A percentile compares a stretch with the other conserved stretches of the same genome.
phyloP scores from a whole-genome alignment of 2,797 vertebrate genomes.

The Pogonophryne albipinna region DNA sequence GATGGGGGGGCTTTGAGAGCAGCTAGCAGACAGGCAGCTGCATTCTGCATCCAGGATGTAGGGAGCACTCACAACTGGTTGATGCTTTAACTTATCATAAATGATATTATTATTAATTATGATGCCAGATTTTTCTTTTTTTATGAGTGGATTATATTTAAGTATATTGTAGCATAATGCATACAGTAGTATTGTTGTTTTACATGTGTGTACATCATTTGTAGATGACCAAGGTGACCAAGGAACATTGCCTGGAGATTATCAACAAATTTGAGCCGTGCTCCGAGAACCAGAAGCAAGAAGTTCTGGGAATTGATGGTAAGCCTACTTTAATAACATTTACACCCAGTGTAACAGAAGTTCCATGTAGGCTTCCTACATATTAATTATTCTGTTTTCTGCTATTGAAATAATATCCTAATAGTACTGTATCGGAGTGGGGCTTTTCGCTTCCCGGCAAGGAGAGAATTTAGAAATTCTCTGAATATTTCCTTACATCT shows the following conservation, averaged over 20 bases:
- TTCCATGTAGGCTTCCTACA: not conserved
- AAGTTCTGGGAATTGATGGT: constrained; percentile 96
- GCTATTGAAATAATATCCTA: not conserved
- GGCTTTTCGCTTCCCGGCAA: not conserved
- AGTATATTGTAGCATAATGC: not conserved
- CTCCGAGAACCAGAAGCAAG: constrained; percentile 91
- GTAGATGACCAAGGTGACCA: constrained; percentile 92
- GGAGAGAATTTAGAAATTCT: not conserved
- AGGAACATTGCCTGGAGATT: constrained; percentile 92
- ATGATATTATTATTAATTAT: too few species aligned
- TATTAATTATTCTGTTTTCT: not conserved
- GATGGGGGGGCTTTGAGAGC: constrained; percentile 46
- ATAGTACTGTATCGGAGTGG: not conserved
- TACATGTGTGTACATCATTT: constrained; percentile 29
- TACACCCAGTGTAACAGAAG: not conserved
- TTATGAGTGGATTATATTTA: too few species aligned
- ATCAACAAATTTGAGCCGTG: constrained; percentile 96
- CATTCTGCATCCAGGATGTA: constrained; percentile 33
- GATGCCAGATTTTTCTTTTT: too few species aligned
- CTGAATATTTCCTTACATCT: not conserved
- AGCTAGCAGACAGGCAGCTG: not conserved
- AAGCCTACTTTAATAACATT: constrained; percentile 47
- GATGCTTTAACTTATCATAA: not conserved
- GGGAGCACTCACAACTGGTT: not conserved
- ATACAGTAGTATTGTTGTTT: not conserved